Evolutionary conservation across 2,888 invertebrate genomes (phyloP).

Genomic region (Protonemura montana): DNA sequence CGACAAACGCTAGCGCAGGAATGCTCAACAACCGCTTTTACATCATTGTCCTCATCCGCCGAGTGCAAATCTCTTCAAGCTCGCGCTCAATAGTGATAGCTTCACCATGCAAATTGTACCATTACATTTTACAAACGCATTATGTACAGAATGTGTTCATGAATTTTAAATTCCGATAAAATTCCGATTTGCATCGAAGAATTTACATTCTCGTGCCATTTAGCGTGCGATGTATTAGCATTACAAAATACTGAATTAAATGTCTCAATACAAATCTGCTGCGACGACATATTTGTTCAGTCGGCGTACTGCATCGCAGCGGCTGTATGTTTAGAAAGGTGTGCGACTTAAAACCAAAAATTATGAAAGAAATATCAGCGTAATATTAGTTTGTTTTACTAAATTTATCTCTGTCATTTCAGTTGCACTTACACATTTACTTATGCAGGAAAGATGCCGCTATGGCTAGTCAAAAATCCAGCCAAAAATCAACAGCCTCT

Average conservation of each 20-base stretch:
- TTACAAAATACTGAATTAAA: neutral
- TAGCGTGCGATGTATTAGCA: neutral
- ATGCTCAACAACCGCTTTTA: neutral
- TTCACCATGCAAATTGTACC: neutral
- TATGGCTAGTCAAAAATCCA: too few species aligned
- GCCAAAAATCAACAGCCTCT: too few species aligned
- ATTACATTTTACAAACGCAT: neutral
- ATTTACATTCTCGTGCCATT: constrained; percentile 7
- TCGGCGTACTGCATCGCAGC: neutral
- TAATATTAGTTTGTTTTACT: too few species aligned
- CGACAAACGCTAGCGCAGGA: neutral
- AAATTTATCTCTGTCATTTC: too few species aligned
- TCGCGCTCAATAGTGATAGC: neutral
- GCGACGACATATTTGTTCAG: neutral
- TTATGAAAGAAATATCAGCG: too few species aligned
- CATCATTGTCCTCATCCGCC: neutral
- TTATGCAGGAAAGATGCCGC: too few species aligned
- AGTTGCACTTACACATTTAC: too few species aligned
- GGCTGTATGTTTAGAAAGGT: neutral
- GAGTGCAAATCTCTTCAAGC: neutral
- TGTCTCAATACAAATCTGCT: constrained; percentile 7
- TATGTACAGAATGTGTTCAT: neutral
- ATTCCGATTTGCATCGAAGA: neutral
- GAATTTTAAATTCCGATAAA: neutral
- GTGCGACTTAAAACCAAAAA: too few species aligned